Evolutionary conservation across 2,113 vertebrate genomes (phyloP).

Genomic region (Vireo altiloquus): DNA sequence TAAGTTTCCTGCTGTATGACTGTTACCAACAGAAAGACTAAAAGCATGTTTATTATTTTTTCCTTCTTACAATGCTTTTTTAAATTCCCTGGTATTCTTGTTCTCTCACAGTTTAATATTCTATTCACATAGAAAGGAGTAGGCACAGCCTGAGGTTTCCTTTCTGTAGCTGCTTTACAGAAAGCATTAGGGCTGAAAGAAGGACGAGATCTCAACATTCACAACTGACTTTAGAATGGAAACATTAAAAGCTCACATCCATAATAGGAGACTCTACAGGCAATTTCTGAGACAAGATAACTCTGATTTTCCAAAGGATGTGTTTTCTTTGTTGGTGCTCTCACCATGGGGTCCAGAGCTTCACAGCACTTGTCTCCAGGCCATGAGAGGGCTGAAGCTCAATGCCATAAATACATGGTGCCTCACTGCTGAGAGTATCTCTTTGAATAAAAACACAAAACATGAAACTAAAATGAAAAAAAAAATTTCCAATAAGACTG

Average conservation of each 20-base stretch:
- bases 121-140: background rate
- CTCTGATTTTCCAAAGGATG: background rate
- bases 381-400: background rate
- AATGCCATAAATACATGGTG: background rate
- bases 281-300: background rate
- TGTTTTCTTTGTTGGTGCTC: background rate
- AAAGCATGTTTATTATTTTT: background rate
- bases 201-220: background rate
- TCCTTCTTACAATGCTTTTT: background rate
- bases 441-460: background rate
- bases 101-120: conserved; percentile 6
- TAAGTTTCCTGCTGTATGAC: background rate
- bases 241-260: background rate
- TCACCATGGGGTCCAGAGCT: background rate
- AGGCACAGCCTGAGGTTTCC: background rate
- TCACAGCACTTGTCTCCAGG: background rate
- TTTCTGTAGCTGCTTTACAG: background rate
- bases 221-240: background rate
- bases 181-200: background rate
- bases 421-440: background rate
- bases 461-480: no score
- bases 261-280: background rate
- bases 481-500: no score
- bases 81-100: background rate
- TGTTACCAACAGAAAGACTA: background rate